These are phyloP conservation scores for Agonum fuliginosum DNA, from an alignment of 2,888 invertebrate species.

Conservation along the genomic window DNA sequence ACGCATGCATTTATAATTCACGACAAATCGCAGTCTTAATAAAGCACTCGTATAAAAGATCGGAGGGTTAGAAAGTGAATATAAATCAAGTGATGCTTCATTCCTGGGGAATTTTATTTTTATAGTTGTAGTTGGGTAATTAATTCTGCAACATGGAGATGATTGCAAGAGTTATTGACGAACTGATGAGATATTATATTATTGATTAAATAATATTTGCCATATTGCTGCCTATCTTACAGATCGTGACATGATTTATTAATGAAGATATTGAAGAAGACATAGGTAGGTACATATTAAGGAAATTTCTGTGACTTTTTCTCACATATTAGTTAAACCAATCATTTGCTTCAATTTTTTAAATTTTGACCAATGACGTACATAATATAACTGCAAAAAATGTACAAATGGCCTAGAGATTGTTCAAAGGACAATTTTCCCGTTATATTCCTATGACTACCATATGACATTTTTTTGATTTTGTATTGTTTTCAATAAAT, in stretches of 20 bases:
- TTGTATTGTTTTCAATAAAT: no score
- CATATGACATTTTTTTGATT: no score
- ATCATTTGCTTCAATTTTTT: no score
- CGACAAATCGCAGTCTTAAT: not conserved
- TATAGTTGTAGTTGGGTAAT: not conserved
- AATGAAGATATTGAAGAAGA: not conserved
- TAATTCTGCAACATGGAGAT: not conserved
- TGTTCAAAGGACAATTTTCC: no score
- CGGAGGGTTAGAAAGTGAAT: constrained; percentile 20
- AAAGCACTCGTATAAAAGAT: not conserved
- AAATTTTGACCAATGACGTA: no score
- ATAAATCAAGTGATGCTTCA: constrained; percentile 9
- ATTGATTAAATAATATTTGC: not conserved
- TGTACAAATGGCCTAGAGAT: no score
- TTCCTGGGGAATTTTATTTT: not conserved
- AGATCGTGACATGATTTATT: not conserved
- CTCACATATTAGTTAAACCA: no score
- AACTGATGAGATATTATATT: not conserved
- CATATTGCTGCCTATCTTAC: not conserved
- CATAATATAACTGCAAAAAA: no score
- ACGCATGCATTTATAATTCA: constrained; percentile 19
- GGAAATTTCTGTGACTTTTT: no score
- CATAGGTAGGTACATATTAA: not conserved
- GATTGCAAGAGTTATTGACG: not conserved
- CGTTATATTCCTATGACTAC: no score